These are phyloP conservation scores for Picus viridis DNA, from an alignment of 2,797 vertebrate genomes.

Conservation along the genomic window DNA sequence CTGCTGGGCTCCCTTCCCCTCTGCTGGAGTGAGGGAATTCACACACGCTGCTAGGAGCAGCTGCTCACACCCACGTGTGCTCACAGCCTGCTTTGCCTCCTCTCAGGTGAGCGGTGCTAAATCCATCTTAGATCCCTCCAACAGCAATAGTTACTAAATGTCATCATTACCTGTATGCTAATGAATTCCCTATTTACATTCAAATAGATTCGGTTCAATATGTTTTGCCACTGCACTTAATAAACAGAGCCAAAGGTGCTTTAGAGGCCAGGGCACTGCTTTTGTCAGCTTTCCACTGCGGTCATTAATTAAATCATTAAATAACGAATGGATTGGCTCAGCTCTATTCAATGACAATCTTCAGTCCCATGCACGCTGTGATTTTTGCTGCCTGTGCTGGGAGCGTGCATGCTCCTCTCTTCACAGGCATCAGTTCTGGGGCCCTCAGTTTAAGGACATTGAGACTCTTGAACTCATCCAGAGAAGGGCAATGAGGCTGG, in stretches of 20 bases:
- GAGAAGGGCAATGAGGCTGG: too few species aligned
- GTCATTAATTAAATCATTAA: slow-evolving; percentile 74
- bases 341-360: slow-evolving; percentile 42
- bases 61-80: neutral
- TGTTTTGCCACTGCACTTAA: slow-evolving; percentile 60
- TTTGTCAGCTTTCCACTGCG: slow-evolving; percentile 23
- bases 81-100: neutral
- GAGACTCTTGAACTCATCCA: too few species aligned
- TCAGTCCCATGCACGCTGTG: neutral
- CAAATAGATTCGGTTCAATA: slow-evolving; percentile 2
- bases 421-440: too few species aligned
- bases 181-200: slow-evolving; percentile 1
- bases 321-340: slow-evolving; percentile 66
- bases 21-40: neutral
- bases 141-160: neutral
- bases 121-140: neutral
- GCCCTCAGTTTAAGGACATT: too few species aligned
- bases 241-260: slow-evolving; percentile 56
- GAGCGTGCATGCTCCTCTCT: neutral
- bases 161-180: slow-evolving; percentile 22
- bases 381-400: neutral
- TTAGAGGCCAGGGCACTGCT: slow-evolving; percentile 51
- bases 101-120: neutral
- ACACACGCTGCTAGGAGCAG: neutral
- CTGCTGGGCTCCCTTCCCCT: neutral